These are phyloP conservation scores for Ectemnius continuus DNA, from an alignment of 2,888 invertebrate species.

Conservation along the genomic window DNA sequence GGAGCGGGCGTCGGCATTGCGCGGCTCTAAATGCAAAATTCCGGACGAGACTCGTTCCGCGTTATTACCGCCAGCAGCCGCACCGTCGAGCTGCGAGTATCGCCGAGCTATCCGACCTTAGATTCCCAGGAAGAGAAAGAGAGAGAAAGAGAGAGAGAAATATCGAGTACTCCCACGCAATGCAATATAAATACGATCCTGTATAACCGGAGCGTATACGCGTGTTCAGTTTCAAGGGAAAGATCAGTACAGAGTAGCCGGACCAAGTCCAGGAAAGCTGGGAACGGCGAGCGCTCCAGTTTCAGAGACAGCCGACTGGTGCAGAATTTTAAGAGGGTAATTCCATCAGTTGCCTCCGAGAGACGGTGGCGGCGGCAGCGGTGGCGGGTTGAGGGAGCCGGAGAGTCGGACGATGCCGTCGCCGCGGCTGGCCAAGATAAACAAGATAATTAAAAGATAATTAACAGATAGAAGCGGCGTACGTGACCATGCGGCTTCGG, in stretches of 20 bases:
- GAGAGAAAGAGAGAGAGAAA: neutral
- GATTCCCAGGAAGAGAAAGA: neutral
- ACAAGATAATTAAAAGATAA: slow-evolving; percentile 76
- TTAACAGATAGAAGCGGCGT: slow-evolving; percentile 66
- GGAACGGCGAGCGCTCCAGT: neutral
- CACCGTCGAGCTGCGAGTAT: neutral
- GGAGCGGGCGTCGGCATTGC: neutral
- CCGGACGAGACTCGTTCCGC: slow-evolving; percentile 3
- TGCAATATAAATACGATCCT: neutral
- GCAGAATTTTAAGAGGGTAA: slow-evolving; percentile 40
- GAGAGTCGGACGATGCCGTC: too few relatives aligned
- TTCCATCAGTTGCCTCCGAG: neutral
- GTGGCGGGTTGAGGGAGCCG: neutral
- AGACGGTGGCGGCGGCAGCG: neutral
- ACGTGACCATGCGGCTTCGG: slow-evolving; percentile 58
- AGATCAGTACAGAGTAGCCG: neutral
- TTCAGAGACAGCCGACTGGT: slow-evolving; percentile 9
- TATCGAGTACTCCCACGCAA: neutral
- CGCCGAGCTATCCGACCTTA: slow-evolving; percentile 1
- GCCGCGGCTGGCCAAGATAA: slow-evolving; percentile 66
- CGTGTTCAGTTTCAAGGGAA: slow-evolving; percentile 8
- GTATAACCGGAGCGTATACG: neutral
- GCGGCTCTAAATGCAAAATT: slow-evolving; percentile 1
- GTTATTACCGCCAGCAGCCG: neutral
- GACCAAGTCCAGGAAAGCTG: neutral